A percentile compares a stretch with the other conserved stretches of the same genome.
These are phyloP conservation scores for Mus spretus DNA, from an alignment of 2,797 vertebrate genomes.

Conservation along the genomic window DNA sequence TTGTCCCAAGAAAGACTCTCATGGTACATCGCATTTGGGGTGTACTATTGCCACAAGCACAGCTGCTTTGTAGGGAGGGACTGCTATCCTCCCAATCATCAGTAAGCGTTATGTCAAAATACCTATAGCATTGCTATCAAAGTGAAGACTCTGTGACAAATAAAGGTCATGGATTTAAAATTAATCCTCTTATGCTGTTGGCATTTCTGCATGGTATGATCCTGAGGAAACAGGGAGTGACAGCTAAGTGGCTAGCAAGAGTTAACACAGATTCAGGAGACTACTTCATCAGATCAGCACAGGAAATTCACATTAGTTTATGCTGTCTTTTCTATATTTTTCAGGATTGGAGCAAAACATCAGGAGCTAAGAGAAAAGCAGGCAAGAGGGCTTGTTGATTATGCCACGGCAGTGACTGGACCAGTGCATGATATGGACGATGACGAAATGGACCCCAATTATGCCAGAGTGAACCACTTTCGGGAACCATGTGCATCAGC, in stretches of 20 bases:
- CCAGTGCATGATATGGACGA: constrained; percentile 93
- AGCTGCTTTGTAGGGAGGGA: neutral
- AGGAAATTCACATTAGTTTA: constrained; percentile 60
- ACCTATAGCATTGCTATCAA: constrained; percentile 37
- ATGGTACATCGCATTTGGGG: constrained; percentile 1
- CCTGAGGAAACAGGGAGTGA: constrained; percentile 7
- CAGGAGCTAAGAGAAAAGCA: constrained; percentile 93
- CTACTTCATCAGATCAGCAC: neutral
- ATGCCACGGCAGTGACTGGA: constrained; percentile 78
- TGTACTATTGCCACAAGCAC: neutral
- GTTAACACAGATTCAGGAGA: neutral
- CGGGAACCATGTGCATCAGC: constrained; percentile 89
- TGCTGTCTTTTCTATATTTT: constrained; percentile 70
- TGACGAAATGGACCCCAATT: constrained; percentile 96
- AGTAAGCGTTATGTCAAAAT: constrained; percentile 24
- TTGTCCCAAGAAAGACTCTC: constrained; percentile 33
- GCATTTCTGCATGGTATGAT: constrained; percentile 49
- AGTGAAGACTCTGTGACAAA: constrained; percentile 56
- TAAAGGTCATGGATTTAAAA: constrained; percentile 49
- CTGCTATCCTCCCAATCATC: constrained; percentile 37
- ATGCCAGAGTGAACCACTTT: constrained; percentile 96
- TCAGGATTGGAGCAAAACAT: constrained; percentile 95
- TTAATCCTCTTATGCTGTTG: constrained; percentile 34
- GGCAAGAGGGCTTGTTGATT: constrained; percentile 88
- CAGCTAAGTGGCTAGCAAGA: constrained; percentile 30